Conservation (phyloP, 2,113 vertebrate genomes). For the Scomber scombrus region DNA sequence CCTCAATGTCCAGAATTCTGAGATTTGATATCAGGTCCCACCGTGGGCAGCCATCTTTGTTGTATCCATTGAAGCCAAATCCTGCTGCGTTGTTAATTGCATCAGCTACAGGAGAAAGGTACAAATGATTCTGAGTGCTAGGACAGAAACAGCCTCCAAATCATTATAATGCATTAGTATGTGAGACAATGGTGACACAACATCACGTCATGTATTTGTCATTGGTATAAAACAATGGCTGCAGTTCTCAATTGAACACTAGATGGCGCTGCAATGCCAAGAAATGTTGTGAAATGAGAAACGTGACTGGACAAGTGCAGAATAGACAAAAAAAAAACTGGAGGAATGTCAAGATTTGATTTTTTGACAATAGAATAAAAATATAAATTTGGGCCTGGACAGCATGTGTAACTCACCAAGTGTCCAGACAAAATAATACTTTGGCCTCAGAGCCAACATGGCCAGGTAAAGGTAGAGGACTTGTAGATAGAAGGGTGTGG, state of each 20-base stretch:
- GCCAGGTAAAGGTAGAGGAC: slow-evolving; percentile 94
- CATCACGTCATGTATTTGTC: slow-evolving; percentile 9
- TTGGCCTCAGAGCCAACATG: slow-evolving; percentile 94
- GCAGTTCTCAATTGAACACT: slow-evolving; percentile 55
- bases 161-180: slow-evolving; percentile 9
- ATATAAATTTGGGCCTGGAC: neutral
- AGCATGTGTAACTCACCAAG: slow-evolving; percentile 88
- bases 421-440: slow-evolving; percentile 99
- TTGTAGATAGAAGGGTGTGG: slow-evolving; percentile 89
- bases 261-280: slow-evolving; percentile 73
- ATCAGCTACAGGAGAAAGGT: slow-evolving; percentile 87
- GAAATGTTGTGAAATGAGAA: too few relatives aligned
- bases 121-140: slow-evolving; percentile 27
- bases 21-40: slow-evolving; percentile 98
- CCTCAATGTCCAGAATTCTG: slow-evolving; percentile 96
- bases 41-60: slow-evolving; percentile 89
- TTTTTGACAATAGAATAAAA: neutral
- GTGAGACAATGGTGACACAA: slow-evolving; percentile 1
- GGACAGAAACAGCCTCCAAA: neutral
- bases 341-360: neutral
- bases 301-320: too few relatives aligned
- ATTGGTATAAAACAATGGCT: neutral
- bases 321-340: too few relatives aligned
- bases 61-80: slow-evolving; percentile 97
- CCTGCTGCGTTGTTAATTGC: slow-evolving; percentile 99